A percentile compares a stretch with the other conserved stretches of the same genome.
phyloP scores from a whole-genome alignment of 37 sponge, comb jelly and placozoan species.

The Halisarca cf. caerulea region DNA sequence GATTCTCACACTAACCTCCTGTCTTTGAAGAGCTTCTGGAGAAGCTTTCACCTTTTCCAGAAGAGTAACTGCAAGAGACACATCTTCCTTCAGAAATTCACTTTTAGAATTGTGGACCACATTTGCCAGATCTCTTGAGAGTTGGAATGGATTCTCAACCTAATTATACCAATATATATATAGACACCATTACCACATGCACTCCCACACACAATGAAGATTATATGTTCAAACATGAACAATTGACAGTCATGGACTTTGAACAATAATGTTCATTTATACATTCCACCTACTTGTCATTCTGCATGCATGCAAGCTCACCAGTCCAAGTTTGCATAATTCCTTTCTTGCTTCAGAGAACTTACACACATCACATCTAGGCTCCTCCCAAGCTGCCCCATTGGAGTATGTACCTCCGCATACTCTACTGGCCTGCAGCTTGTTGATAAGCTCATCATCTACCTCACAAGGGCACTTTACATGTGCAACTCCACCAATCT shows the following conservation, averaged over 20 bases:
- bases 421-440: slow-evolving; percentile 19
- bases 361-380: slow-evolving; percentile 27
- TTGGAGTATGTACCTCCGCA: slow-evolving; percentile 48
- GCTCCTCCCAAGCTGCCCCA: slow-evolving; percentile 43
- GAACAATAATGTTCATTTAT: no score
- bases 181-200: background rate
- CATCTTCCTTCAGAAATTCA: background rate
- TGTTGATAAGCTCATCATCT: background rate
- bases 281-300: no score
- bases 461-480: slow-evolving; percentile 45
- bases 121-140: slow-evolving; percentile 44
- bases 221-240: no score
- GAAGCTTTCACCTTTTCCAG: background rate
- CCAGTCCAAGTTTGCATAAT: slow-evolving; percentile 36
- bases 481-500: slow-evolving; percentile 16
- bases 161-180: background rate
- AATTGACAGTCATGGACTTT: no score
- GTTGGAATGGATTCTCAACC: slow-evolving; percentile 51
- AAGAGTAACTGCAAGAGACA: background rate
- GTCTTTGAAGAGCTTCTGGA: slow-evolving; percentile 47
- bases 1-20: background rate
- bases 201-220: no score
- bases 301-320: no score
- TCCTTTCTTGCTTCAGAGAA: slow-evolving; percentile 18
- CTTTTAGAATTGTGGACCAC: background rate